Base-by-base conservation (phyloP, 2,113 vertebrate species). In the Lepus americanus region DNA sequence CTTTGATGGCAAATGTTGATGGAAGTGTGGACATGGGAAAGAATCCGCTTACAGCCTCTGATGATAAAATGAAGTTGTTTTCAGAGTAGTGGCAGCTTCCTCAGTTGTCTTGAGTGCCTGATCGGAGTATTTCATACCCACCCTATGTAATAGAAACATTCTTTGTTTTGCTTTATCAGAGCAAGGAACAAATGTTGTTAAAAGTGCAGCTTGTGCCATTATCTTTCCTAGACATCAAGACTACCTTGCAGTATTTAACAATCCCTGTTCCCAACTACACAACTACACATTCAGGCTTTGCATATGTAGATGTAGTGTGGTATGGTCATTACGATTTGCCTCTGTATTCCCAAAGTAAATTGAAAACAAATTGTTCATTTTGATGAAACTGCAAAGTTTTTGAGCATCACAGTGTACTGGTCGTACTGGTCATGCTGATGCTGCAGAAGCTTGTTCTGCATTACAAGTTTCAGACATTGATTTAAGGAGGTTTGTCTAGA, bases 191-290 rank as follows among this genome's bases (percentile, higher is more conserved):
- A 88, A 66, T 84, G 92, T 97, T 98, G 96, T 97, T 98, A 94
- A 97, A 98, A 97, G 93, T 95, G 4, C 27, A 74, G 66, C 83
- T 85, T 51, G 98, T 85, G 73, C 80, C 61, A 91, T 97, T 98
- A 98, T 99, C 98, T 99, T 98, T 98, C 98, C 98, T 99, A 98
- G 99, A 98, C 98, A 99, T 99, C 98, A 98, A 87, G 98, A 97
- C 97, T 98, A 79, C 97, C 94, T 70, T 91, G 79, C 72, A 96
- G 77, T 97, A 76, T 90, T 98, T 92, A 92, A 87, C 87, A 94
- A 11, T 81, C 90, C 83, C 83, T 98, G 97, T 96, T 97, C 95
- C 90, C 92, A 97, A 89, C 94, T 96, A 44, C 44, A 44, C 44
- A 44, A 7, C 7, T 44, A 7, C 44, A 96, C 81, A 59, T 94